Conservation (phyloP, 2,888 invertebrate genomes). For the Sinodicranocentrus sp. region DNA sequence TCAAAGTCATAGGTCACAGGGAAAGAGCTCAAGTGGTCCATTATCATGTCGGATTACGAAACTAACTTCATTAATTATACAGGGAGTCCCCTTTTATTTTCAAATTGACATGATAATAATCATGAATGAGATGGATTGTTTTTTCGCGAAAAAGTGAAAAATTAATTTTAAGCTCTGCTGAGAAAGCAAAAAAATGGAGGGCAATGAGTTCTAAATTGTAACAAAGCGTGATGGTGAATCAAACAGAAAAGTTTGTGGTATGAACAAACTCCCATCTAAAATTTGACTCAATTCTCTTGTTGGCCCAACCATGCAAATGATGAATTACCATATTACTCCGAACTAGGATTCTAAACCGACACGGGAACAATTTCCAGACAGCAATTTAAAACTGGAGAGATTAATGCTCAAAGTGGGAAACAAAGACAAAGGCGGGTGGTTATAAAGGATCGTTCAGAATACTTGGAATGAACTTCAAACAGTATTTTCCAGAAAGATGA, state of each 20-base stretch:
- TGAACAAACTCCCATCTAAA: background rate
- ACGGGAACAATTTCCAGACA: background rate
- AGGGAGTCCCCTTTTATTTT: constrained; percentile 39
- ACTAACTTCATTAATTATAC: constrained; percentile 42
- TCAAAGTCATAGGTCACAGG: constrained; percentile 17
- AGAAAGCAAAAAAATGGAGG: constrained; percentile 5
- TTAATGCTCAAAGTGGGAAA: background rate
- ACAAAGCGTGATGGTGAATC: background rate
- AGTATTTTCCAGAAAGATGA: too few species aligned
- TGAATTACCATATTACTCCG: background rate
- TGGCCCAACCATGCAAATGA: constrained; percentile 10
- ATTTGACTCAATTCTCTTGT: background rate
- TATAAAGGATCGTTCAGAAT: too few species aligned
- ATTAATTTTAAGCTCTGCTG: constrained; percentile 53
- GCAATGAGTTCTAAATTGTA: background rate
- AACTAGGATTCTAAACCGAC: too few species aligned
- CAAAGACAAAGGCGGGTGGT: background rate
- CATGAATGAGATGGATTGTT: background rate
- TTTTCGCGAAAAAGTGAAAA: constrained; percentile 50
- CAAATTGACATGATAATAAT: constrained; percentile 61
- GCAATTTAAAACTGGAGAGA: background rate
- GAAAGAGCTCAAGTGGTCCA: background rate
- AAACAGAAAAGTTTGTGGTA: too few species aligned
- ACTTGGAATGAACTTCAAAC: too few species aligned
- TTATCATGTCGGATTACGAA: too few species aligned